Evolutionary conservation across 2,113 vertebrate genomes (phyloP), one percentile per base, ranked within the genome.

Genomic region (Podarcis raffonei): DNA sequence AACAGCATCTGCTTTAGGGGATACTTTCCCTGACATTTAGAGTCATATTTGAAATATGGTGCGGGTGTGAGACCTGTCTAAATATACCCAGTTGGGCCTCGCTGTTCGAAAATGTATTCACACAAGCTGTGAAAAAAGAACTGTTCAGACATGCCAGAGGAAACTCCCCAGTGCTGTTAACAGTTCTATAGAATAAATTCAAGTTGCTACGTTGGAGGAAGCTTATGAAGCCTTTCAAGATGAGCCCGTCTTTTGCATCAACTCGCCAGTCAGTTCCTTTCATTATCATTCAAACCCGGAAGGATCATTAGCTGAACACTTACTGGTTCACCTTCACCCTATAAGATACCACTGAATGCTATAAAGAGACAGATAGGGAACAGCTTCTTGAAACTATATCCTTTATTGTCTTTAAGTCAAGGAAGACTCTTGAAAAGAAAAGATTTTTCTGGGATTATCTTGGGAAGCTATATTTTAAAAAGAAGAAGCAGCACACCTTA

Each of bases 341-440:
- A 71, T 88, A 77, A 94, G 93, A 93, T 90, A 25, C 1, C 48
- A 75, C 27, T 79, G 90, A 93, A 85, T 94, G 86, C n/a, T 92
- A 77, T 92, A 82, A 87, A 90, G 90, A 87, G 90, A 90, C 75
- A 86, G 37, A 86, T 68, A 53, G 53, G 85, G 53, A 92, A 90
- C n/a, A 82, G 81, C 37, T 81, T 88, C 78, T 91, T 89, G 59
- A 92, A 91, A 1, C 39, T 82, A 6, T 90, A n/a, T 66, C 87
- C 57, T 92, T 95, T 88, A 92, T 88, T 93, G 89, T 94, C 85
- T 92, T 92, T 87, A 92, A 93, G 91, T 93, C 84, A 89, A 94
- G 85, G 76, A 92, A 81, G 48, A 83, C 16, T 35, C 59, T 85
- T 89, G 82, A 66, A 23, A 90, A 87, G 82, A 93, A 93, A 90